These are phyloP conservation scores for Hesperia comma DNA, from an alignment of 2,888 invertebrate species.

Conservation along the genomic window DNA sequence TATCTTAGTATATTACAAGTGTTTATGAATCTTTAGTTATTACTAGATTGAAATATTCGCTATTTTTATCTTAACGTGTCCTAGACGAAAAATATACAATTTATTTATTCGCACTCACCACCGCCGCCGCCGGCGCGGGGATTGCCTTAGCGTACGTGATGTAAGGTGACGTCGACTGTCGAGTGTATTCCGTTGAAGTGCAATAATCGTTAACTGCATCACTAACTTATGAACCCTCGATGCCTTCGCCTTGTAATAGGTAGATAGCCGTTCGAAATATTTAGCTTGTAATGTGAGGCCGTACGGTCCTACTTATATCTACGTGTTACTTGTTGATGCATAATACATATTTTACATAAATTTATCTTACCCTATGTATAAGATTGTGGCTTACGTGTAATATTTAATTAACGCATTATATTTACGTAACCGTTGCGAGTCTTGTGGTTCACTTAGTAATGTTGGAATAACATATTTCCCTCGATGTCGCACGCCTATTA, in stretches of 20 bases:
- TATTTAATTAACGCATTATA: constrained; percentile 45
- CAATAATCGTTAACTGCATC: constrained; percentile 65
- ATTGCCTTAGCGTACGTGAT: constrained; percentile 26
- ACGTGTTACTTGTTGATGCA: constrained; percentile 75
- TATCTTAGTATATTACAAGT: constrained; percentile 76
- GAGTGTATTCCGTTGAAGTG: constrained; percentile 60
- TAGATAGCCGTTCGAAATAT: constrained; percentile 60
- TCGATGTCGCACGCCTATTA: constrained; percentile 59
- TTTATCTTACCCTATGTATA: constrained; percentile 58
- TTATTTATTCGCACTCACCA: constrained; percentile 71
- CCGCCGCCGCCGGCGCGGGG: constrained; percentile 21
- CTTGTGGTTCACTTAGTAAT: constrained; percentile 37
- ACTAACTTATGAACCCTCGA: constrained; percentile 70
- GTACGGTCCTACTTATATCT: constrained; percentile 45
- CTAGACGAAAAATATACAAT: constrained; percentile 66
- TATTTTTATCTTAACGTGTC: constrained; percentile 70
- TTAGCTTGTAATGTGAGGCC: constrained; percentile 54
- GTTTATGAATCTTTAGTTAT: constrained; percentile 80
- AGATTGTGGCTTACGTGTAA: constrained; percentile 71
- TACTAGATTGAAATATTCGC: constrained; percentile 74
- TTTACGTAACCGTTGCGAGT: constrained; percentile 37
- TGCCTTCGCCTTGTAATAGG: constrained; percentile 64
- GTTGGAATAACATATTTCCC: constrained; percentile 46
- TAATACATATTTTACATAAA: constrained; percentile 69
- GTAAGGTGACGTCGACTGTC: constrained; percentile 38